Base-by-base conservation (phyloP, 2,113 vertebrate genomes). In the Chlamydotis undulata region DNA sequence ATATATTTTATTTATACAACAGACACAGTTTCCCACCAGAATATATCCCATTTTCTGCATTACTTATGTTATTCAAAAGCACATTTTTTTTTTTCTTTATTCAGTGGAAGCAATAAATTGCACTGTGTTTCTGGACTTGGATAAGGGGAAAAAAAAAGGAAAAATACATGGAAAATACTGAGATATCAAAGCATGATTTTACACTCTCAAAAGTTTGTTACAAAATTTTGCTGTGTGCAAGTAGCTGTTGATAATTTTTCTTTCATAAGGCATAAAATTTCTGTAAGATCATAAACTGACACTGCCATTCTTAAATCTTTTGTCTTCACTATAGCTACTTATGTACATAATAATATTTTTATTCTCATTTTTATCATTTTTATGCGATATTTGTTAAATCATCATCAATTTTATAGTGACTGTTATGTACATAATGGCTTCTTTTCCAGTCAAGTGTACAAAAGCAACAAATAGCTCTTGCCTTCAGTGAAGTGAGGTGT, bases 1-100 rank as follows among this genome's bases (percentile, higher is more conserved):
- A 52, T 93, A 78, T 97, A 55, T 96, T 97, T 96, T 97, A 95
- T 97, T 97, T 97, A 87, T 83, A 87, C 77, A 95, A 45, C 33
- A 92, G 94, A 93, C 56, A 74, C 49, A 50, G 55, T 96, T 97
- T 97, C 91, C 94, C 92, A 76, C 78, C 74, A 79, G 93, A 94
- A 70, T 9, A 3, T 71, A 83, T 90, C 63, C 76, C 64, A 33
- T 95, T 96, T 97, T 95, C 77, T 94, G 50, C 37, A 47, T 93
- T 90, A 68, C 87, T 97, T 60, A n/a, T 25, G n/a, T 22, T n/a
- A 49, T 79, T 60, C 90, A 87, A 65, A 85, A 86, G 73, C 39
- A 79, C 39, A 33, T 50, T 87, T 73, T 84, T 70, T 63, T 50
- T 61, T 81, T 86, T 75, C 29, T 52, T 70, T 80, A 29, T 81